These are phyloP conservation scores for Periplaneta americana DNA, from an alignment of 1,140 invertebrate genomes.

Conservation along the genomic window DNA sequence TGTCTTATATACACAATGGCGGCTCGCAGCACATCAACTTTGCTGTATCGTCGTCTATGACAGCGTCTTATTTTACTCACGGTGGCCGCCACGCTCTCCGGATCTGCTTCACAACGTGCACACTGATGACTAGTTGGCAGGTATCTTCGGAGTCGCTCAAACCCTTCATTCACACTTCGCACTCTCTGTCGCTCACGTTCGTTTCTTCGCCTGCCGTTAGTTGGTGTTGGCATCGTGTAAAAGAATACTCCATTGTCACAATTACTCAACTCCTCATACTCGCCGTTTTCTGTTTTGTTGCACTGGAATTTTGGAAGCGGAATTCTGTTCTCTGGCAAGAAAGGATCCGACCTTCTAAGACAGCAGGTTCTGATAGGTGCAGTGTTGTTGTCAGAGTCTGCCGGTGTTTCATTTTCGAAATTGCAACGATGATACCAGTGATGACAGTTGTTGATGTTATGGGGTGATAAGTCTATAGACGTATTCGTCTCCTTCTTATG, in stretches of 20 bases:
- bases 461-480: not conserved
- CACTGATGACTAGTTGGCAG: conserved; percentile 25
- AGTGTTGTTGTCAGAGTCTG: not conserved
- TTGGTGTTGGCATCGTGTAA: conserved; percentile 18
- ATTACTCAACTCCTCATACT: not conserved
- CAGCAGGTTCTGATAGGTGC: not conserved
- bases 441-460: not conserved
- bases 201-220: conserved; percentile 42
- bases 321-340: conserved; percentile 17
- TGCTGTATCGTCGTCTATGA: conserved; percentile 29
- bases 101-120: not conserved
- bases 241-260: not conserved
- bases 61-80: not conserved
- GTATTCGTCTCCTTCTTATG: not conserved
- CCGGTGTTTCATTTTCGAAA: not conserved
- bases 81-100: conserved; percentile 28
- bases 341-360: conserved; percentile 4
- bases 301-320: not conserved
- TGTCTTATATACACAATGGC: conserved; percentile 48
- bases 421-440: not conserved
- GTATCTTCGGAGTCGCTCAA: conserved; percentile 33
- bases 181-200: conserved; percentile 47
- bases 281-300: not conserved
- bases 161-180: conserved; percentile 41
- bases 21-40: conserved; percentile 47